These are phyloP conservation scores for Gymnoscopelus braueri DNA, from an alignment of 2,797 vertebrate species.

Conservation along the genomic window DNA sequence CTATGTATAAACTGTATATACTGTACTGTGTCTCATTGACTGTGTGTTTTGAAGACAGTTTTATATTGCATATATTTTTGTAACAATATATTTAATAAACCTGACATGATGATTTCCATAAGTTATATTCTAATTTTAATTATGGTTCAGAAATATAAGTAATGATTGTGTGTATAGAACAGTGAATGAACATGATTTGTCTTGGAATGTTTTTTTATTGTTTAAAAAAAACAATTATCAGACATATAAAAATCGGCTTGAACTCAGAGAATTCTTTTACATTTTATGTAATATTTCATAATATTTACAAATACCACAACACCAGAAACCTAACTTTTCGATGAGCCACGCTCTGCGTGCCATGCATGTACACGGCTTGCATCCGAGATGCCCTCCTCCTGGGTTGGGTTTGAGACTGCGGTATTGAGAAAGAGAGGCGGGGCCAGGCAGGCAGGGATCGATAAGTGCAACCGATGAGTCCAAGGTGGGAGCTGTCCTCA, in stretches of 20 bases:
- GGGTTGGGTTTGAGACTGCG: conserved; percentile 59
- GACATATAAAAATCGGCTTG: conserved; percentile 11
- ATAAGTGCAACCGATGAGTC: conserved; percentile 59
- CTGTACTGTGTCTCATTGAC: conserved; percentile 19
- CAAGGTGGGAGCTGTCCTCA: conserved; percentile 47
- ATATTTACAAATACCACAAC: conserved; percentile 43
- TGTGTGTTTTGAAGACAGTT: conserved; percentile 33
- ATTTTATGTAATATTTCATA: background rate
- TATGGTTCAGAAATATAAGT: conserved; percentile 18
- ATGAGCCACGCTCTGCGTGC: conserved; percentile 2
- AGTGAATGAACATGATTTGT: conserved; percentile 25
- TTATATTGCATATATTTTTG: conserved; percentile 59
- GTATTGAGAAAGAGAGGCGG: conserved; percentile 63
- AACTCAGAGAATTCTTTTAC: conserved; percentile 6
- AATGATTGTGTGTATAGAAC: conserved; percentile 26
- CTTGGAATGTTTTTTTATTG: conserved; percentile 30
- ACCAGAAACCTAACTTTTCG: conserved; percentile 20
- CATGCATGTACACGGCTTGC: conserved; percentile 31
- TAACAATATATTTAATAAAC: conserved; percentile 58
- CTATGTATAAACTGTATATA: conserved; percentile 25
- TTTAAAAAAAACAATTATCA: conserved; percentile 31
- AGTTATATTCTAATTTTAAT: conserved; percentile 50
- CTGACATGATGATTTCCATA: conserved; percentile 34
- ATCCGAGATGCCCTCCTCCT: conserved; percentile 31
- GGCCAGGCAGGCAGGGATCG: conserved; percentile 45